Conservation (phyloP, 2,888 invertebrate species). For the Zygogramma bicolorata region DNA sequence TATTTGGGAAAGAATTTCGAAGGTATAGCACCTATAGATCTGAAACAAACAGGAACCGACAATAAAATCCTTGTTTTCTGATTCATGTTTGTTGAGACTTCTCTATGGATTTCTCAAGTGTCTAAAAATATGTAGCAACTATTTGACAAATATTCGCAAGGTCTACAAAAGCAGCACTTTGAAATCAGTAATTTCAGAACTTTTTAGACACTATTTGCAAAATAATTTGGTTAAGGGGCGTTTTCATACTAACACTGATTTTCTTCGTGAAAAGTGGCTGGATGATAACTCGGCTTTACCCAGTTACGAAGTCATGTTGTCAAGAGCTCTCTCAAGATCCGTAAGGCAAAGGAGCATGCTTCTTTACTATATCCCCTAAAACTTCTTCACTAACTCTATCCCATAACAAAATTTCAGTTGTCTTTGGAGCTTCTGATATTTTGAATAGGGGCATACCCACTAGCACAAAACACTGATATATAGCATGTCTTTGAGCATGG, state of each 20-base stretch:
- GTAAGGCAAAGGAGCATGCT: conserved; percentile 69
- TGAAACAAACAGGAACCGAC: background rate
- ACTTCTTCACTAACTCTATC: background rate
- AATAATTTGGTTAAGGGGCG: conserved; percentile 35
- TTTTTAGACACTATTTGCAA: background rate
- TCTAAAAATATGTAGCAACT: too few relatives aligned
- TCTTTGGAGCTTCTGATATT: conserved; percentile 21
- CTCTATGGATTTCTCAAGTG: background rate
- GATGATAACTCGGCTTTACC: conserved; percentile 81
- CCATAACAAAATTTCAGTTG: conserved; percentile 35
- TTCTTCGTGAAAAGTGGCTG: conserved; percentile 70
- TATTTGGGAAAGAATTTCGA: background rate
- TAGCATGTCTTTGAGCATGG: conserved; percentile 17
- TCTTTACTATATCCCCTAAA: conserved; percentile 20
- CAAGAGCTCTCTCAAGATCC: conserved; percentile 77
- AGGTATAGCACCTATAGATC: background rate
- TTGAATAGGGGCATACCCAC: conserved; percentile 7
- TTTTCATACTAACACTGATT: conserved; percentile 49
- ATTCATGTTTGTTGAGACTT: background rate
- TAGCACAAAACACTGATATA: background rate
- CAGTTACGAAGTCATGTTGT: conserved; percentile 76
- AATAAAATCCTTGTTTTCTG: too few relatives aligned
- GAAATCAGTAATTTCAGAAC: too few relatives aligned
- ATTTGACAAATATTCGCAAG: too few relatives aligned
- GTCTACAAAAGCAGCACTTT: too few relatives aligned